These are phyloP conservation scores for Trichopria drosophilae DNA, from an alignment of 2,888 invertebrate species.

Conservation along the genomic window DNA sequence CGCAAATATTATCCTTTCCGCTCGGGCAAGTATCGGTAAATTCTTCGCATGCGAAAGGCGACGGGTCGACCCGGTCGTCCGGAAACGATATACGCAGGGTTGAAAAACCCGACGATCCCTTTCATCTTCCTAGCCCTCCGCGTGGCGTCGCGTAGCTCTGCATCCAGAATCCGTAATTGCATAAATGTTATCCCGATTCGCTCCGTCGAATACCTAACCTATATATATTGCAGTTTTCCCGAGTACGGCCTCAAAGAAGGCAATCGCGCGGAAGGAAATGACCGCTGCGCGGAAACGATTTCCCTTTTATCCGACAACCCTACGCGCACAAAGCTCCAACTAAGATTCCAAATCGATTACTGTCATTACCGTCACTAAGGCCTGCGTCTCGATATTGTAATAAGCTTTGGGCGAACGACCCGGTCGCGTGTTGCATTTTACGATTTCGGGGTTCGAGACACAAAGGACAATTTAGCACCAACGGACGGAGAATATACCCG, in stretches of 20 bases:
- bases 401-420: too few species aligned
- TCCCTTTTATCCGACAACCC: conserved; percentile 13
- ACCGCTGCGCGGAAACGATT: conserved; percentile 9
- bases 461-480: too few species aligned
- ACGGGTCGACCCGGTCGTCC: conserved; percentile 7
- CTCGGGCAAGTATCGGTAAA: conserved; percentile 34
- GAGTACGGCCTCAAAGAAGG: conserved; percentile 20
- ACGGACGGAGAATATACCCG: too few species aligned
- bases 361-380: too few species aligned
- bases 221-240: conserved; percentile 4
- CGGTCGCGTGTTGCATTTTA: too few species aligned
- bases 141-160: conserved; percentile 35
- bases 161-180: conserved; percentile 45
- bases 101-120: conserved; percentile 35
- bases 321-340: too few species aligned
- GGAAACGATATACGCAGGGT: conserved; percentile 20
- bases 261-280: conserved; percentile 38
- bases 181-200: conserved; percentile 35
- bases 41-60: conserved; percentile 27
- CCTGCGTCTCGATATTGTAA: too few species aligned
- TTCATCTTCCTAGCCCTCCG: conserved; percentile 42
- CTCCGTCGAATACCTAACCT: conserved; percentile 31
- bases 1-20: conserved; percentile 43
- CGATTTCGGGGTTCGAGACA: too few species aligned
- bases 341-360: too few species aligned